Evolutionary conservation across 64 coral and sea anemone species (phyloP), one percentile per base, ranked within the genome.

Genomic region (Montipora cactus): DNA sequence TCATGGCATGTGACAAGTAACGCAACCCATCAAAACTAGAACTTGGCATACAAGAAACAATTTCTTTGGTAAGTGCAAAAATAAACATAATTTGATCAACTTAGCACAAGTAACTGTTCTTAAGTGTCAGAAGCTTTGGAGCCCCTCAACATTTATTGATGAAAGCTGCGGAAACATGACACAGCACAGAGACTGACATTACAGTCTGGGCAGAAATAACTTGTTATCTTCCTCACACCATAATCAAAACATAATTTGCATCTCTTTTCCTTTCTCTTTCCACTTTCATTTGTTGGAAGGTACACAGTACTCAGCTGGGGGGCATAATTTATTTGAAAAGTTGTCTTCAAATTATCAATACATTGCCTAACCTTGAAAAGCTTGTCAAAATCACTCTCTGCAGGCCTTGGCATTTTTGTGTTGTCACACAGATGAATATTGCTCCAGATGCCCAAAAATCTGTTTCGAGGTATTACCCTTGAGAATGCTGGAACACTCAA

Each of bases 341-440:
- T 55, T 48, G 77, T 55, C 5, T 79, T 79, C 77, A 79, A 59
- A 57, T 55, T 57, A 61, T 83, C 49, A 15, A 83, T 16, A 83
- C 59, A 83, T 62, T 83, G 8, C 64, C 80, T 83, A 52, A 83
- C 80, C 22, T 83, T 89, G 76, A 91, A 91, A 77, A 91, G 45
- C 45, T 91, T 91, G 25, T 81, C 89, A 81, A 81, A 91, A 19
- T 81, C 47, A 13, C 77, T 28, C 53, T 78, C 75, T 47, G 61
- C 77, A 19, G 55, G 79, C n/a, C 23, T 46, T 81, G 78, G 89
- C 89, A 91, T 91, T 64, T 91, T 81, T 19, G 57, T 79, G 49
- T 91, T 91, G 21, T 91, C 89, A 91, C 59, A 79, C 18, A 80
- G 77, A 81, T 91, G 78, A 59, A 91, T 44, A 25, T 91, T 79